Conservation (phyloP, 1,140 invertebrate species). For the Bombus turneri region DNA sequence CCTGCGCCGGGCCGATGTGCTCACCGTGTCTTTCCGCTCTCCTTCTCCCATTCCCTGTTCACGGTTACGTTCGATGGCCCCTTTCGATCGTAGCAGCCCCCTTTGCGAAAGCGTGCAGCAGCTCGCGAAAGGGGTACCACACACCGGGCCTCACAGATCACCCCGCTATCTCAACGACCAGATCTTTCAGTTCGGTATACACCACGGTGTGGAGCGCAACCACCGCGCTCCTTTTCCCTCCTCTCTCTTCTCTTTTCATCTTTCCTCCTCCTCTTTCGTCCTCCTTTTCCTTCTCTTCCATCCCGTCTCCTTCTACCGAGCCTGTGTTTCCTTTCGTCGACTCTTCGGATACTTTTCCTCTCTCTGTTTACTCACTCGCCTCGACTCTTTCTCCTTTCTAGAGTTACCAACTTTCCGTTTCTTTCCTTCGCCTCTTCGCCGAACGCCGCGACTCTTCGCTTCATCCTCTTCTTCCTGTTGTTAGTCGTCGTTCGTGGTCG, state of each 20-base stretch:
- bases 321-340: conserved; percentile 45
- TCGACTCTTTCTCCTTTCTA: not conserved
- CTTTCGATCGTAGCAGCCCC: conserved; percentile 66
- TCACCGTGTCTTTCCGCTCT: conserved; percentile 1
- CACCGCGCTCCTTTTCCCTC: conserved; percentile 39
- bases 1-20: not conserved
- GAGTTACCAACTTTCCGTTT: not conserved
- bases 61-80: conserved; percentile 47
- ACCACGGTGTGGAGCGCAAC: conserved; percentile 58
- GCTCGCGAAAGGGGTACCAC: conserved; percentile 81
- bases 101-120: conserved; percentile 77
- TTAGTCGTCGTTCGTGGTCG: not conserved
- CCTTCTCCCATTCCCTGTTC: conserved; percentile 24
- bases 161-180: conserved; percentile 79
- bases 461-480: conserved; percentile 22
- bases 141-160: conserved; percentile 83
- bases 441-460: not conserved
- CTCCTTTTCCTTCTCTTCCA: conserved; percentile 18
- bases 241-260: not conserved
- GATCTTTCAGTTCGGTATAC: conserved; percentile 75
- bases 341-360: not conserved
- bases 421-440: not conserved
- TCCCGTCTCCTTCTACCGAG: conserved; percentile 4
- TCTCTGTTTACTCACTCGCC: not conserved
- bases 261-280: not conserved